Evolutionary conservation across 2,113 vertebrate genomes (phyloP).

Genomic region (Eurystomus gularis): DNA sequence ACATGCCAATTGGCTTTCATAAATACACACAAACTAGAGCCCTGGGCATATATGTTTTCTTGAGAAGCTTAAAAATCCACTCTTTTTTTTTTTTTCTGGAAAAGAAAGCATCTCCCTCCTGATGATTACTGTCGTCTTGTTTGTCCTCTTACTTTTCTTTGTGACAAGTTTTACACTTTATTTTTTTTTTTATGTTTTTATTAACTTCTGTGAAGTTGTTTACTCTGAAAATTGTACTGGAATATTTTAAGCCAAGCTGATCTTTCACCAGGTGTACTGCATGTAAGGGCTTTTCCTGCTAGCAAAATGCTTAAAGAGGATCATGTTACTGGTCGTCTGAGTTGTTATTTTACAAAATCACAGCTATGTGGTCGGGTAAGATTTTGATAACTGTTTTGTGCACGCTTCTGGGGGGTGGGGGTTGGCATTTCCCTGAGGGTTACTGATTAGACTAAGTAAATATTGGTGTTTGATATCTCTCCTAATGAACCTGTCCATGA

Average conservation of each 20-base stretch:
- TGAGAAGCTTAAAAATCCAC: conserved; percentile 64
- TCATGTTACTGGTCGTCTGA: conserved; percentile 83
- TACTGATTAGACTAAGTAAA: conserved; percentile 77
- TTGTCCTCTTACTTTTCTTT: conserved; percentile 66
- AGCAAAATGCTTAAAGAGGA: conserved; percentile 80
- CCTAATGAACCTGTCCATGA: conserved; percentile 77
- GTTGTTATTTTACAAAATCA: conserved; percentile 82
- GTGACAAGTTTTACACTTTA: conserved; percentile 73
- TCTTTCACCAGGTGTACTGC: conserved; percentile 79
- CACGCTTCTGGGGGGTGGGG: conserved; percentile 80
- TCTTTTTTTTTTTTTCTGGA: conserved; percentile 17
- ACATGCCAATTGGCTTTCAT: conserved; percentile 51
- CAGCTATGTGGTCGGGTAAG: conserved; percentile 79
- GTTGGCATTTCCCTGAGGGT: conserved; percentile 81
- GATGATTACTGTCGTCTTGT: conserved; percentile 56
- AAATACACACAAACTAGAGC: conserved; percentile 16
- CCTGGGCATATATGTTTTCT: conserved; percentile 41
- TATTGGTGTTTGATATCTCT: conserved; percentile 79
- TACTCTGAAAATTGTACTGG: conserved; percentile 88
- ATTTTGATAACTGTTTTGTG: conserved; percentile 84
- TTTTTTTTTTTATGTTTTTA: conserved; percentile 78
- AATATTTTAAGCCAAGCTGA: conserved; percentile 83
- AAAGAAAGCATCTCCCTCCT: conserved; percentile 69
- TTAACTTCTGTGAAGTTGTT: conserved; percentile 99
- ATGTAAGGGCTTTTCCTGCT: conserved; percentile 83